phyloP scores from a whole-genome alignment of 2,113 vertebrate genomes.

The Takifugu flavidus region DNA sequence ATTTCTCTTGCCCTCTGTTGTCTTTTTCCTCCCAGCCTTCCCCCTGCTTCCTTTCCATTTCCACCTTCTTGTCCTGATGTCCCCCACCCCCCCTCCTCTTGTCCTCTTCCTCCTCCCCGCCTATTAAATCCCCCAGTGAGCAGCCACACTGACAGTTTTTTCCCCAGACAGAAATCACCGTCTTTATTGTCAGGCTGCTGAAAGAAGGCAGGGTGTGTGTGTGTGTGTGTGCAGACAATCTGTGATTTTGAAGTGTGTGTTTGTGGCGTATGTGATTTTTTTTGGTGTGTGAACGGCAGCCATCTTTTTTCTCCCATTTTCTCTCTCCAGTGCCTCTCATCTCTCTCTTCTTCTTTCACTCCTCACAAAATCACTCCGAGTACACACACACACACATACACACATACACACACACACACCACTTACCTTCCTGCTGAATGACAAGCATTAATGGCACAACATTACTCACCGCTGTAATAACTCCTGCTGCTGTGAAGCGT shows the following conservation, averaged over 20 bases:
- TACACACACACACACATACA: conserved; percentile 15
- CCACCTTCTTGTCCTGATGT: conserved; percentile 1
- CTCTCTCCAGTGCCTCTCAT: conserved; percentile 25
- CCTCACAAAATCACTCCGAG: conserved; percentile 7
- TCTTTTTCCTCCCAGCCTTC: background rate
- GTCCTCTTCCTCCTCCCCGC: conserved; percentile 27
- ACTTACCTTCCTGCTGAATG: conserved; percentile 38
- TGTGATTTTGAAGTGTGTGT: conserved; percentile 21
- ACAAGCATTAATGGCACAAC: conserved; percentile 45
- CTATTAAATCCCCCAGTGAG: conserved; percentile 51
- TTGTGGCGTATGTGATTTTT: background rate
- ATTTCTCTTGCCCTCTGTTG: background rate
- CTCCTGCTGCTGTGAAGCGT: conserved; percentile 36
- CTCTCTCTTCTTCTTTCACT: conserved; percentile 18
- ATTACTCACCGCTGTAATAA: conserved; percentile 43
- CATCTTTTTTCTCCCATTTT: conserved; percentile 41
- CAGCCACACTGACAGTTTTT: conserved; percentile 32
- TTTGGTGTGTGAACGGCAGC: conserved; percentile 32
- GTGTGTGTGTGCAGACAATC: conserved; percentile 18
- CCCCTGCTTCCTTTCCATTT: background rate
- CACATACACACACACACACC: conserved; percentile 19
- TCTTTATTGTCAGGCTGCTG: conserved; percentile 52
- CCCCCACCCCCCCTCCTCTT: conserved; percentile 2
- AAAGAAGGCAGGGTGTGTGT: conserved; percentile 24
- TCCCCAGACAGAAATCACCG: conserved; percentile 55